Evolutionary conservation across 2,888 invertebrate species (phyloP), one percentile per base, ranked within the genome.

Genomic region (Phortica okadai): DNA sequence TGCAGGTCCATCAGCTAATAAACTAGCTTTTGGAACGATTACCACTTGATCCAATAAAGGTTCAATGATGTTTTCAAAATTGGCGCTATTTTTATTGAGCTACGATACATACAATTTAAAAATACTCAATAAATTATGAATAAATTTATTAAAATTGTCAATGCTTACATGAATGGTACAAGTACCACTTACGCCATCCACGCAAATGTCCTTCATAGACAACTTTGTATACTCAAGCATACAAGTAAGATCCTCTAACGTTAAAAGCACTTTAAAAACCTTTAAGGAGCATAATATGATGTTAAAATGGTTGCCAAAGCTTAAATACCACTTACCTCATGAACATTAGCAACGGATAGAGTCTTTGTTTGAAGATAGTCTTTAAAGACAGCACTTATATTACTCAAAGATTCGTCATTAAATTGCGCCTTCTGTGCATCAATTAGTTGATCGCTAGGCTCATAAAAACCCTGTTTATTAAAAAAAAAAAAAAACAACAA

Each of bases 231-330:
- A 89, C 7, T 78, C 77, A 42, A 80, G 75, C 83, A 89, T 78
- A 10, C 6, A 74, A 14, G 86, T 81, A 0, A 87, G 42, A 78
- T 90, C 90, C 78, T 90, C 90, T 1, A 90, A 89, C 78, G 87
- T 81, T 0, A 91, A 45, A 42, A 90, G 70, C 0, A 80, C 84
- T 0, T 77, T 44, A 8, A 50, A 50, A 11, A 14, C 50, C 50
- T 50, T 50, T 3, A 50, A 50, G 50, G 2, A 50, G 14, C 8
- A 50, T 8, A 14, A 11, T 14, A 50, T 50, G 50, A 6, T 14
- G 1, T 50, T 50, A 6, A 50, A 50, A 50, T 6, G 6, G 50
- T 8, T 14, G 6, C 6, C 2, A 33, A 5, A 33, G 33, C 1
- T 33, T 33, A 33, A 33, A 33, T 4, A 33, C 1, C 4, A 5